These are phyloP conservation scores for Chrosomus eos DNA, from an alignment of 2,797 vertebrate species.

Conservation along the genomic window DNA sequence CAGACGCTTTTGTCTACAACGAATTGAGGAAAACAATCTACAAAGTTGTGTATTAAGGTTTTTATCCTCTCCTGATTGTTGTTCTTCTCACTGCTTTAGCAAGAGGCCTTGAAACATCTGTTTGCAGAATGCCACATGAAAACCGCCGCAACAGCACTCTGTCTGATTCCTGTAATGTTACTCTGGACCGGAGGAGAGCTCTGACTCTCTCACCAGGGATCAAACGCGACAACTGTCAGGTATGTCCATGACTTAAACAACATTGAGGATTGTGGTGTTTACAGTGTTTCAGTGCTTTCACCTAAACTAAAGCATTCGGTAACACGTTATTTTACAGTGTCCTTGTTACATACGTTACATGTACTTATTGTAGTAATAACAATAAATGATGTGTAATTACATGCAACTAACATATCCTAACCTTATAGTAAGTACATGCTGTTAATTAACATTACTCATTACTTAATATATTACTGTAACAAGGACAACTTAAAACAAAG, in stretches of 20 bases:
- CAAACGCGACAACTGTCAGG: constrained; percentile 65
- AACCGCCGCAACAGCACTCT: neutral
- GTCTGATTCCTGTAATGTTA: neutral
- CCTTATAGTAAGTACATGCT: neutral
- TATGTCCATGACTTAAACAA: constrained; percentile 52
- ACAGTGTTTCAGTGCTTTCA: neutral
- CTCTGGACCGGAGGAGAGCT: constrained; percentile 70
- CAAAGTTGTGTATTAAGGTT: neutral
- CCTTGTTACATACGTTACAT: neutral
- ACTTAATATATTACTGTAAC: neutral
- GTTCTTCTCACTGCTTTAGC: neutral
- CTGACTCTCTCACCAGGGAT: constrained; percentile 69
- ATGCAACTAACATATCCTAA: neutral
- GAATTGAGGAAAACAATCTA: neutral
- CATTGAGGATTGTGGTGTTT: constrained; percentile 11
- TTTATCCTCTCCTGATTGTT: neutral
- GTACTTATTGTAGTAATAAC: neutral
- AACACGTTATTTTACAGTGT: neutral
- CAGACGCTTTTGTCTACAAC: neutral
- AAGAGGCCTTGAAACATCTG: neutral
- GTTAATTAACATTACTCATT: neutral
- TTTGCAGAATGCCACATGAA: constrained; percentile 45
- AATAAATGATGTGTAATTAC: neutral
- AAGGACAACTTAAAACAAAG: neutral
- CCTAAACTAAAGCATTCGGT: neutral